A percentile compares a stretch with the other conserved stretches of the same genome.
Evolutionary conservation across 2,797 vertebrate genomes (phyloP).

Genomic region (Bovichtus diacanthus): DNA sequence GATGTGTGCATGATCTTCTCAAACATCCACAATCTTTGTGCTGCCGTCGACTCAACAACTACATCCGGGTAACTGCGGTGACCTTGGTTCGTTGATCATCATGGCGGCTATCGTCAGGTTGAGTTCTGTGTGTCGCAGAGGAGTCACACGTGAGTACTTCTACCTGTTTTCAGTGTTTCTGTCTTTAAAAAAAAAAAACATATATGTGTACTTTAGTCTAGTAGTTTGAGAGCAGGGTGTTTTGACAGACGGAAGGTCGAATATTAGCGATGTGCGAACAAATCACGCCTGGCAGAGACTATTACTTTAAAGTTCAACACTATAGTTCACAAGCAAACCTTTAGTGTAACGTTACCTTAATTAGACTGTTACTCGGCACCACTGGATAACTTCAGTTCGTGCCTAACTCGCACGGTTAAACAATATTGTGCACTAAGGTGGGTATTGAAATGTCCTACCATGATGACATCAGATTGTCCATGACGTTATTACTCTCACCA

Average conservation of each 20-base stretch:
- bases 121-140: conserved; percentile 80
- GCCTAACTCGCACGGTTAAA: not conserved
- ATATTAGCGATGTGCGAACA: not conserved
- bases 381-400: no score
- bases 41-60: not conserved
- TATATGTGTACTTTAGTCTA: rapidly evolving
- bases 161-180: not conserved
- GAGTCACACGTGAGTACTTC: conserved; percentile 80
- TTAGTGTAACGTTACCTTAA: not conserved
- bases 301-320: conserved; percentile 27
- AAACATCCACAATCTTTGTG: conserved; percentile 28
- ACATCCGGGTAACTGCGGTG: conserved; percentile 79
- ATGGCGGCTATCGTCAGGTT: conserved; percentile 86
- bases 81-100: conserved; percentile 82
- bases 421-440: rapidly evolving
- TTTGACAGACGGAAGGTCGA: not conserved
- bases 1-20: not conserved
- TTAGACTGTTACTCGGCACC: rapidly evolving
- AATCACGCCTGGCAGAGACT: not conserved
- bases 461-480: conserved; percentile 1
- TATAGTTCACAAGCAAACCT: not conserved
- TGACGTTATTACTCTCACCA: not conserved
- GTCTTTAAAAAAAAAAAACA: not conserved
- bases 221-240: rapidly evolving
- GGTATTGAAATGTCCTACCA: not conserved